Percentiles rank a stretch among this genome's conserved stretches.
Conservation (phyloP, 2,113 vertebrate species). For the Larimichthys crocea region DNA sequence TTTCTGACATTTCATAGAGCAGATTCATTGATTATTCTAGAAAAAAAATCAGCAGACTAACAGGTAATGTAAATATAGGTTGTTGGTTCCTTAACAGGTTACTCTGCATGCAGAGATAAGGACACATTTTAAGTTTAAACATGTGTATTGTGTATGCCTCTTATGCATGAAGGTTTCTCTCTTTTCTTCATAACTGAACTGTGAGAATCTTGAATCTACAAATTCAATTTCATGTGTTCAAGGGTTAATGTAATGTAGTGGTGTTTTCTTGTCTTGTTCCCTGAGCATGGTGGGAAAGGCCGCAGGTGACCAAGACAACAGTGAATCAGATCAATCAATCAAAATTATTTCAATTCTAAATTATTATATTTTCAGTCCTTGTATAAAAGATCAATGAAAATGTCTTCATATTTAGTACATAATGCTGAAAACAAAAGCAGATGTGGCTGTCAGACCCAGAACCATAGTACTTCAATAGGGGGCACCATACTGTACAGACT, state of each 20-base stretch:
- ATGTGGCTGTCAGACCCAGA: not conserved
- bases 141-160: not conserved
- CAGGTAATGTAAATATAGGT: not conserved
- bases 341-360: too few species aligned
- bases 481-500: conserved; percentile 8
- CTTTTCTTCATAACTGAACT: not conserved
- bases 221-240: not conserved
- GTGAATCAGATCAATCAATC: too few species aligned
- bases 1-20: too few species aligned
- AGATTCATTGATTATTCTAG: too few species aligned
- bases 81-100: not conserved
- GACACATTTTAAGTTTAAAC: not conserved
- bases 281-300: not conserved
- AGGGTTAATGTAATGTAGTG: too few species aligned
- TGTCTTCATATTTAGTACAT: not conserved
- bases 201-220: too few species aligned
- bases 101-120: not conserved
- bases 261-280: not conserved
- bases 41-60: too few species aligned
- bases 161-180: not conserved
- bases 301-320: too few species aligned
- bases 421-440: not conserved
- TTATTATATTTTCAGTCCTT: not conserved
- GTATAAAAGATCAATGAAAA: not conserved
- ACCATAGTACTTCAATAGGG: conserved; percentile 10